Percentiles rank a stretch among this genome's conserved stretches.
Conservation (phyloP, 1,140 invertebrate genomes). For the Venturia canescens region DNA sequence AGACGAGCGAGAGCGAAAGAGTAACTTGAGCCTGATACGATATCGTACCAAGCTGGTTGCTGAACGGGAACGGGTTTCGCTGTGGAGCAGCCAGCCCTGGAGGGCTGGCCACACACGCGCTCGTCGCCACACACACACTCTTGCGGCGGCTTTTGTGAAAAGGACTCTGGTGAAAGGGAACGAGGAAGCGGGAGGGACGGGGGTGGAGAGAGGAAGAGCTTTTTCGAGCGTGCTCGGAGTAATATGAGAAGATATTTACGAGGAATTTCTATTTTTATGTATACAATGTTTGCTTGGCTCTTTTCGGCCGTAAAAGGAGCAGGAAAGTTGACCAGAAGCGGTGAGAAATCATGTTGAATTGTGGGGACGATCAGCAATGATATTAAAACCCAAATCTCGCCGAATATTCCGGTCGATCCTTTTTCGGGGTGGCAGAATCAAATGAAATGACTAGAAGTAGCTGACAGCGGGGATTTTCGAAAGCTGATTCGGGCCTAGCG, state of each 20-base stretch:
- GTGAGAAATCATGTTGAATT: background rate
- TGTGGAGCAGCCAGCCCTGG: background rate
- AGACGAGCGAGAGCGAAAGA: constrained; percentile 10
- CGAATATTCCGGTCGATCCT: background rate
- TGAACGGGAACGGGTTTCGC: background rate
- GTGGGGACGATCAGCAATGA: background rate
- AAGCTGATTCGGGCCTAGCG: no score
- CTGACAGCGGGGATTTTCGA: background rate
- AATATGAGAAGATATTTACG: background rate
- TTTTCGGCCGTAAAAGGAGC: background rate
- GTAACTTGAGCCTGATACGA: constrained; percentile 20
- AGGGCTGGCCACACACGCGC: constrained; percentile 19
- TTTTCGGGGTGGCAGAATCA: no score
- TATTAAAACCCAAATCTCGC: no score
- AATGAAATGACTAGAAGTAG: no score
- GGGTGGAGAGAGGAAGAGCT: background rate
- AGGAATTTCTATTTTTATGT: background rate
- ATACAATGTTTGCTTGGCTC: background rate
- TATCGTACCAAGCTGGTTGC: constrained; percentile 17
- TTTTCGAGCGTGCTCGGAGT: background rate
- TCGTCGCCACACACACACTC: background rate
- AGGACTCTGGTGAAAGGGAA: background rate
- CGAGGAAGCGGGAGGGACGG: background rate
- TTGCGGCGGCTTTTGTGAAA: constrained; percentile 14
- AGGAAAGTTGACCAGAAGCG: background rate